Base-by-base conservation (phyloP, 2,888 invertebrate genomes). In the Sinohyriopsis cumingii region DNA sequence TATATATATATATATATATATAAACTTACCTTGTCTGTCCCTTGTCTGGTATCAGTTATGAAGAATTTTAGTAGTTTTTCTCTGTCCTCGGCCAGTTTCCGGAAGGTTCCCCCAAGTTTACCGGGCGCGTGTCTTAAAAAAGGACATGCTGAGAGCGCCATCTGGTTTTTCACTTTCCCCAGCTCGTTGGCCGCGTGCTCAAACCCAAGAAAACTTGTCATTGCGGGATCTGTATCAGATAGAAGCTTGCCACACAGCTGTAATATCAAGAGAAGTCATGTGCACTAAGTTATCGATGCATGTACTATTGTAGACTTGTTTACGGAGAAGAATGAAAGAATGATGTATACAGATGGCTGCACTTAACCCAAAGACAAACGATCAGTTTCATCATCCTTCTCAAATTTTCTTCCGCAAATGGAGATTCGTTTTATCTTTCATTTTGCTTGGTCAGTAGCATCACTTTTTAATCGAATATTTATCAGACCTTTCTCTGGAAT, bases 81-180 rank as follows among this genome's bases (percentile, higher is more conserved):
- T 54, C 69, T 71, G 33, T 75, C 61, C 2, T 65, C 73, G 7
- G 54, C 45, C 5, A 77, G 53, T n/a, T 54, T 59, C 57, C 75
- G 73, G 54, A 75, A 77, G n/a, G 73, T 55, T 55, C 72, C 66
- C 33, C 72, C 73, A 45, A 77, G 70, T 24, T 73, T 66, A 4
- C 77, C 77, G 3, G 77, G 77, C 6, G 73, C 9, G 61, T 73
- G 75, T 19, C 77, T 68, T 20, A 77, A 60, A 20, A 64, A 63
- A 19, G 77, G 77, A 12, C 75, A 20, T 22, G 67, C 66, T 5
- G 77, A 75, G 19, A 77, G 68, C 5, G 72, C 59, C 9, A 75
- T 71, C 59, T 75, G 75, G 56, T 77, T 77, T 65, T 77, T 77
- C 20, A 77, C 77, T 6, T 69, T 75, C 1, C 71, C 77, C 4